phyloP scores from a whole-genome alignment of 2,797 vertebrate species.

The Spheniscus humboldti region DNA sequence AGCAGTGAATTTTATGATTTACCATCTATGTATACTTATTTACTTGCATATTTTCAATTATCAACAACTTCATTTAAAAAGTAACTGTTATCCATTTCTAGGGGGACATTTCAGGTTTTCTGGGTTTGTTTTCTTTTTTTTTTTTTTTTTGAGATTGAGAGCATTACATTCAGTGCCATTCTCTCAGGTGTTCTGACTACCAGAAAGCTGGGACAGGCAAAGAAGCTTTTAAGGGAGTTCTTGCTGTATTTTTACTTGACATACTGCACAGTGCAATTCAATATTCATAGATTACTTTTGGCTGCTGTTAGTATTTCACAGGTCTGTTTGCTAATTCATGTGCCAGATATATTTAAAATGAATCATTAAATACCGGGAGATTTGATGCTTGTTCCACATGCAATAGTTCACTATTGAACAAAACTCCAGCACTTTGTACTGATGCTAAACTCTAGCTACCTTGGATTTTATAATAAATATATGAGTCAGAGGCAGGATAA shows the following conservation, averaged over 20 bases:
- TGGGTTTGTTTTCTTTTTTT: neutral
- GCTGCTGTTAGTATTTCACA: constrained; percentile 36
- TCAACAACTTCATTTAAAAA: neutral
- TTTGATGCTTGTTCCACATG: constrained; percentile 2
- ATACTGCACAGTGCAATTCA: neutral
- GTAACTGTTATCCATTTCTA: neutral
- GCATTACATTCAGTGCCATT: neutral
- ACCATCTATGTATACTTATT: neutral
- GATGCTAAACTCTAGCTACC: neutral
- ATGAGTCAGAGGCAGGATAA: constrained; percentile 17
- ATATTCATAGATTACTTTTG: constrained; percentile 46
- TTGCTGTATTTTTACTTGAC: neutral
- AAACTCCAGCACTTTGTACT: constrained; percentile 1
- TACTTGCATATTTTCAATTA: neutral
- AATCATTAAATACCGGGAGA: neutral
- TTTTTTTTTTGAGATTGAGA: neutral
- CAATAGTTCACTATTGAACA: neutral
- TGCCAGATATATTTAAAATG: constrained; percentile 15
- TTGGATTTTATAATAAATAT: constrained; percentile 55
- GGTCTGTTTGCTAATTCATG: constrained; percentile 43
- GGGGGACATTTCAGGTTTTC: neutral
- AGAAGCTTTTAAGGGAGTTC: constrained; percentile 1
- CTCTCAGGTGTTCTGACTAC: neutral
- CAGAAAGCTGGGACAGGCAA: neutral
- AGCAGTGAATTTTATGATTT: neutral